Evolutionary conservation across 2,113 vertebrate species (phyloP).

Genomic region (Labeo catla): DNA sequence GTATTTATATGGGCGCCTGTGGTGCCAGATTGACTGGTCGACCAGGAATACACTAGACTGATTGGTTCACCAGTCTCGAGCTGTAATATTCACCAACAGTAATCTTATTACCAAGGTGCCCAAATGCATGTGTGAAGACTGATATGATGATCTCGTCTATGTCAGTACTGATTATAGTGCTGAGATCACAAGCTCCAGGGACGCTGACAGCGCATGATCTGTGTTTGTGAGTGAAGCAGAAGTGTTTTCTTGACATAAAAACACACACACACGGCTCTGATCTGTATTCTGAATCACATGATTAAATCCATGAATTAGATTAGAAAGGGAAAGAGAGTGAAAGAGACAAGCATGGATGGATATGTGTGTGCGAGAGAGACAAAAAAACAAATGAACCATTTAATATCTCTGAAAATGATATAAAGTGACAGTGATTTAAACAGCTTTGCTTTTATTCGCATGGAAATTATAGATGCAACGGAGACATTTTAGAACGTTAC

Average conservation of each 20-base stretch:
- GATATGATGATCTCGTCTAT: neutral
- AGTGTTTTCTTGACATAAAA: neutral
- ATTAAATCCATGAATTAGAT: constrained; percentile 29
- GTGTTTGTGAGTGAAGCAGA: neutral
- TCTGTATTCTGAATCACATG: neutral
- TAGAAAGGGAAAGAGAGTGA: neutral
- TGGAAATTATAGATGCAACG: neutral
- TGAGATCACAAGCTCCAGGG: neutral
- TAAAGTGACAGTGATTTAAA: constrained; percentile 14
- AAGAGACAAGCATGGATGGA: neutral
- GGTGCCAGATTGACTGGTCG: constrained; percentile 5
- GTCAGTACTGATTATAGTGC: constrained; percentile 21
- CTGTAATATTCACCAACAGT: neutral
- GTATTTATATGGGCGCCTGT: neutral
- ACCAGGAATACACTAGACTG: neutral
- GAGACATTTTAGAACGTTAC: no score
- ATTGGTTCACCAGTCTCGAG: neutral
- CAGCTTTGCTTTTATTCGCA: neutral
- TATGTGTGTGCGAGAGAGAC: neutral
- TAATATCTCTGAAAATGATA: constrained; percentile 5
- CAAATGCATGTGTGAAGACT: constrained; percentile 5
- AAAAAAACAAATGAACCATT: neutral
- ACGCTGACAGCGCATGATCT: neutral
- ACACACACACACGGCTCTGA: neutral
- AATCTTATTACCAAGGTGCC: constrained; percentile 7